phyloP scores from a whole-genome alignment of 2,113 vertebrate genomes.

The Entelurus aequoreus region DNA sequence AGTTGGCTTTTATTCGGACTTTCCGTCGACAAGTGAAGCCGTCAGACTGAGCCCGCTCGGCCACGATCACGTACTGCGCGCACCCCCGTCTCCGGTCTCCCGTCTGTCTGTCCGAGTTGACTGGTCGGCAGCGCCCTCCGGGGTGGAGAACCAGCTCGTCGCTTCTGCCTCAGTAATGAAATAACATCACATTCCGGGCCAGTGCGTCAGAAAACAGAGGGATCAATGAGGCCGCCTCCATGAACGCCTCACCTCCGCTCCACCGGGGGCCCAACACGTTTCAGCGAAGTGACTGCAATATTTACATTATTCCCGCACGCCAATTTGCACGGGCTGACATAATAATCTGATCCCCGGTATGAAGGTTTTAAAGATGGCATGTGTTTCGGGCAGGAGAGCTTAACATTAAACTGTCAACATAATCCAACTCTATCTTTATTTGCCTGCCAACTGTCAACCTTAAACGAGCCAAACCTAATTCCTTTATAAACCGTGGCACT shows the following conservation, averaged over 20 bases:
- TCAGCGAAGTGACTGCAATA: slow-evolving; percentile 2
- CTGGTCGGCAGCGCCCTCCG: slow-evolving; percentile 54
- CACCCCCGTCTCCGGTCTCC: neutral
- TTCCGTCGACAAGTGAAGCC: slow-evolving; percentile 50
- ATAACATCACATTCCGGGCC: slow-evolving; percentile 73
- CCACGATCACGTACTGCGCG: slow-evolving; percentile 48
- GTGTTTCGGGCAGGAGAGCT: slow-evolving; percentile 62
- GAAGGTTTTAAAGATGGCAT: slow-evolving; percentile 57
- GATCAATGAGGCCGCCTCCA: slow-evolving; percentile 75
- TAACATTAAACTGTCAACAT: slow-evolving; percentile 60
- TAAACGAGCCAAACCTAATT: slow-evolving; percentile 53
- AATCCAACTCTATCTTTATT: slow-evolving; percentile 61
- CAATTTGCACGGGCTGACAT: slow-evolving; percentile 31
- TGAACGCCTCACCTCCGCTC: slow-evolving; percentile 23
- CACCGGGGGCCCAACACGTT: slow-evolving; percentile 2
- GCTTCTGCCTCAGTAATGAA: slow-evolving; percentile 73
- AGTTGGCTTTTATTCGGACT: slow-evolving; percentile 41
- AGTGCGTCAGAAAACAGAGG: slow-evolving; percentile 67
- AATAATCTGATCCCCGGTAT: slow-evolving; percentile 37
- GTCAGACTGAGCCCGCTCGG: slow-evolving; percentile 36
- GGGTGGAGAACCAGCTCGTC: slow-evolving; percentile 54
- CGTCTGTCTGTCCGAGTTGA: slow-evolving; percentile 46
- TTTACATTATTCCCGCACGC: slow-evolving; percentile 21
- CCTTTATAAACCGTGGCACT: slow-evolving; percentile 56
- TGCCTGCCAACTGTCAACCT: slow-evolving; percentile 61